These are phyloP conservation scores for Tapera naevia DNA, from an alignment of 2,797 vertebrate genomes.

Conservation along the genomic window DNA sequence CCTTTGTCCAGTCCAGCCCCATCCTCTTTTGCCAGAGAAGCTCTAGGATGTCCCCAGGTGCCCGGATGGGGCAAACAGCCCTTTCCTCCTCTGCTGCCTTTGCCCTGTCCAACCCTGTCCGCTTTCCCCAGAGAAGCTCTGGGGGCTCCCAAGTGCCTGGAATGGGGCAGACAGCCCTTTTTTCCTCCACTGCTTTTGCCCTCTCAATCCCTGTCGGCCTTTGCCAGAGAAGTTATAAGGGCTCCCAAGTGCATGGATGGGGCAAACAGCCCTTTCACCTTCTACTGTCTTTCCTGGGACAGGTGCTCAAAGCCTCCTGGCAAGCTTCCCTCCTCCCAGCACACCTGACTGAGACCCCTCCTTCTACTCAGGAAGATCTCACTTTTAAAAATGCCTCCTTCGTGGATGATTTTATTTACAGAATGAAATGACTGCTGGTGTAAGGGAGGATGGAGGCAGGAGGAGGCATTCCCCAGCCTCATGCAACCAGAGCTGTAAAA, in stretches of 20 bases:
- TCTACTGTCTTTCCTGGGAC: background rate
- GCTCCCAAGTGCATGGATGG: background rate
- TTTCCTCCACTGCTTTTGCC: background rate
- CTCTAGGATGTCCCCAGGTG: background rate
- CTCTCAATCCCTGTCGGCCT: too few relatives aligned
- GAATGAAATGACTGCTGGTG: background rate
- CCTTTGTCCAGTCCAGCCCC: background rate
- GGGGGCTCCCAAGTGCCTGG: too few relatives aligned
- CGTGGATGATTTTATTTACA: background rate
- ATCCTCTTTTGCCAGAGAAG: fast-evolving
- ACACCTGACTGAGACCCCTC: background rate
- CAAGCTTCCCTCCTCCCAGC: fast-evolving
- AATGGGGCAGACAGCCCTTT: background rate
- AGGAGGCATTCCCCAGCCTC: fast-evolving
- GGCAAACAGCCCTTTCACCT: background rate
- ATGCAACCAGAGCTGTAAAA: fast-evolving
- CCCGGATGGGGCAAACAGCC: background rate
- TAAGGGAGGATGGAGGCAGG: background rate
- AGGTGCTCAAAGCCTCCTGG: background rate
- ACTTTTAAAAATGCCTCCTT: background rate
- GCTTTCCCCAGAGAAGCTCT: too few relatives aligned
- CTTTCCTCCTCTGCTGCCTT: background rate
- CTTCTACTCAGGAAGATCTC: background rate
- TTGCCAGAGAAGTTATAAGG: too few relatives aligned
- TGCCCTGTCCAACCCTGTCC: too few relatives aligned